These are phyloP conservation scores for Peromyscus eremicus DNA, from an alignment of 2,797 vertebrate genomes.

Conservation along the genomic window DNA sequence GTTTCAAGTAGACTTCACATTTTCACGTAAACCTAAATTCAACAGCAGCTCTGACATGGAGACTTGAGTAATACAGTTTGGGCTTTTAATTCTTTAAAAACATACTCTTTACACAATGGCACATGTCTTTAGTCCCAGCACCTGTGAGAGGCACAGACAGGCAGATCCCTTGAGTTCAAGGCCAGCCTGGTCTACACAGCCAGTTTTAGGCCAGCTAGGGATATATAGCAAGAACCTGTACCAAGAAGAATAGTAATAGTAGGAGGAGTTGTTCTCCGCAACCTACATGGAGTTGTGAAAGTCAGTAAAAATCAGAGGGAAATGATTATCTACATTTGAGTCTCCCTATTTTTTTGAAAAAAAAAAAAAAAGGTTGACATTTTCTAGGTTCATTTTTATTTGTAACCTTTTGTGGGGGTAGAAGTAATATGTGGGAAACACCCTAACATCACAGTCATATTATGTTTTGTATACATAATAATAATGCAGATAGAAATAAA, in stretches of 20 bases:
- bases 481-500: conserved; percentile 64
- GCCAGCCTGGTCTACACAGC: neutral
- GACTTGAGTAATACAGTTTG: conserved; percentile 22
- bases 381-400: conserved; percentile 55
- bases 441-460: conserved; percentile 7
- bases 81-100: conserved; percentile 58
- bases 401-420: neutral
- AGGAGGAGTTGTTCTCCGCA: neutral
- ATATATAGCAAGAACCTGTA: neutral
- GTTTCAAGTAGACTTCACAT: conserved; percentile 65
- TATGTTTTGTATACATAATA: conserved; percentile 7
- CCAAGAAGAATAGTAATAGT: neutral
- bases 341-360: conserved; percentile 28
- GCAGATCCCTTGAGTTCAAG: neutral
- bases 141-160: neutral
- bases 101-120: neutral
- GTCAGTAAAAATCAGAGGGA: neutral
- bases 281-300: conserved; percentile 38
- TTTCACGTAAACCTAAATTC: conserved; percentile 67
- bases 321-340: neutral
- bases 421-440: conserved; percentile 52
- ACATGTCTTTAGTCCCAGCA: neutral
- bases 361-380: neutral
- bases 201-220: neutral
- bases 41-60: conserved; percentile 64